These are phyloP conservation scores for Macrocentrus cingulum DNA, from an alignment of 1,140 invertebrate species.

Conservation along the genomic window DNA sequence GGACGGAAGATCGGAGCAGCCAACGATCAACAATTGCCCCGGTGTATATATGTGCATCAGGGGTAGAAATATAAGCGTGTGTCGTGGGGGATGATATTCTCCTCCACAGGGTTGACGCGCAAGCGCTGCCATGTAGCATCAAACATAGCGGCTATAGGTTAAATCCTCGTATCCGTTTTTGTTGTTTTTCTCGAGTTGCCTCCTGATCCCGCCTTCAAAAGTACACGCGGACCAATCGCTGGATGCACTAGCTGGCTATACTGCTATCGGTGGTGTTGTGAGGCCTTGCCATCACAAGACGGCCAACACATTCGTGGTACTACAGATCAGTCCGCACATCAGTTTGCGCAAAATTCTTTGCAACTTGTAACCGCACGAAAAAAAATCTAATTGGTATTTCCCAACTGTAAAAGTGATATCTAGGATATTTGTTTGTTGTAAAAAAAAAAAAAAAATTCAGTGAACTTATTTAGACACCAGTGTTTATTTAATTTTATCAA, in stretches of 20 bases:
- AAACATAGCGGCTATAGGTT: constrained; percentile 60
- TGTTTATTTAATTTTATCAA: too few species aligned
- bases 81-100: constrained; percentile 12
- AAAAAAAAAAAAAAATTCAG: too few species aligned
- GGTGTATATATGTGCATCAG: not conserved
- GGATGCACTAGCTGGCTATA: constrained; percentile 19
- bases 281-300: constrained; percentile 40
- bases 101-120: constrained; percentile 30
- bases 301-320: constrained; percentile 34
- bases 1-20: not conserved
- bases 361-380: too few species aligned
- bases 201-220: constrained; percentile 61
- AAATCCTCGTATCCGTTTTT: constrained; percentile 57
- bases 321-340: constrained; percentile 35
- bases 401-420: too few species aligned
- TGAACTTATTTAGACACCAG: too few species aligned
- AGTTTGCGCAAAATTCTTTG: too few species aligned
- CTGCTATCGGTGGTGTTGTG: constrained; percentile 21
- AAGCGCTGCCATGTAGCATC: constrained; percentile 40
- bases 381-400: too few species aligned
- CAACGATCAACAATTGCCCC: constrained; percentile 51
- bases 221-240: constrained; percentile 53
- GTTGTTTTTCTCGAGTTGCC: constrained; percentile 55
- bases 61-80: not conserved
- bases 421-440: too few species aligned